These are phyloP conservation scores for Melanophora roralis DNA, from an alignment of 2,888 invertebrate species.

Conservation along the genomic window DNA sequence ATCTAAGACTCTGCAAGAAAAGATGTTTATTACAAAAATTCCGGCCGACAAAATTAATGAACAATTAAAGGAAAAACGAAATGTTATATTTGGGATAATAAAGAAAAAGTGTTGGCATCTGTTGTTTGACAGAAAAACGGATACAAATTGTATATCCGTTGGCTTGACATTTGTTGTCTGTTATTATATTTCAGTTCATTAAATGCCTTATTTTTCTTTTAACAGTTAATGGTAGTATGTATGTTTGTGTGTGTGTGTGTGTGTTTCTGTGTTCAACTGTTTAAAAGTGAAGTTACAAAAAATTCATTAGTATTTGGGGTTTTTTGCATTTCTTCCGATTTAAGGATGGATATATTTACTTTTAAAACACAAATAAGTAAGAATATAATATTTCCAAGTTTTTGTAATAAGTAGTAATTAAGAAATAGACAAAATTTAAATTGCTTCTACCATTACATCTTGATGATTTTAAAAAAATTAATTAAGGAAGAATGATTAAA, in stretches of 20 bases:
- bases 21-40: neutral
- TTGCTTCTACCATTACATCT: too few species aligned
- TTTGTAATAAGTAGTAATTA: too few species aligned
- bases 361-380: too few species aligned
- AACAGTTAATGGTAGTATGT: neutral
- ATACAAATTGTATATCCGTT: neutral
- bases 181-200: conserved; percentile 46
- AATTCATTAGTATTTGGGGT: conserved; percentile 45
- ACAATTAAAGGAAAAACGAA: neutral
- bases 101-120: neutral
- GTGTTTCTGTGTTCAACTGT: conserved; percentile 21
- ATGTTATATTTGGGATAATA: neutral
- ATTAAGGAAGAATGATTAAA: too few species aligned
- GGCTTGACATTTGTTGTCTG: conserved; percentile 54
- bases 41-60: neutral
- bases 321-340: neutral
- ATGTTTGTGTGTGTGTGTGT: neutral
- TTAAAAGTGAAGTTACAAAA: conserved; percentile 52
- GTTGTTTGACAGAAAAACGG: conserved; percentile 3
- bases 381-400: too few species aligned
- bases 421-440: too few species aligned
- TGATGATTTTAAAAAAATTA: too few species aligned
- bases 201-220: conserved; percentile 25
- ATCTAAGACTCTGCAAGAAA: neutral
- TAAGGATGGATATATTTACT: too few species aligned